Base-by-base conservation (phyloP, 2,888 invertebrate species). In the Nasonia oneida region DNA sequence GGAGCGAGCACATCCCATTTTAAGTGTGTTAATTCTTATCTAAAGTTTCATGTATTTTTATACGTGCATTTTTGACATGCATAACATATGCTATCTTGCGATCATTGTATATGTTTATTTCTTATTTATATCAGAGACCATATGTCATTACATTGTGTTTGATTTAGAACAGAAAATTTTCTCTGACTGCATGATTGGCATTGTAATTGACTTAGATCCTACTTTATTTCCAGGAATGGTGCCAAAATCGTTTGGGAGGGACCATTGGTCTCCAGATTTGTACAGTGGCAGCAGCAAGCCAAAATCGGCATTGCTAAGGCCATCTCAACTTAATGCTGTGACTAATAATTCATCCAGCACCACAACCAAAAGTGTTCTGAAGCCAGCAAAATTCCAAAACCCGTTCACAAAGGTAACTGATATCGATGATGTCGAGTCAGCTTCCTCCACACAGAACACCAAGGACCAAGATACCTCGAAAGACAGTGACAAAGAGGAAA, bases 381-480 rank as follows among this genome's bases (percentile, higher is more conserved):
- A 92, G 76, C 91, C 92, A 3, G 89, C 92, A 5, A 92, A 91
- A 84, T 90, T 92, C 83, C 90, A 90, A 15, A 93, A 92, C 89
- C 92, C 93, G 0, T 93, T 92, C 74, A 85, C 88, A 6, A 93
- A 92, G 88, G 80, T 89, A 1, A 77, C 83, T 2, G 90, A 86
- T 2, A 15, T 81, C 2, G 80, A 81, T 4, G 89, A 89, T 4
- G 86, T 78, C 23, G 89, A 89, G 5, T 10, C 87, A 75, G 3
- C 87, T 81, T 15, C 64, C 84, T 2, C 61, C 2, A 81, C 71
- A 5, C 88, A 89, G 23, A 87, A 74, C 23, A 88, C 84, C 29
- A 89, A 89, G 57, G 88, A 87, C 0, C 37, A 86, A 2, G 88
- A 88, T 8, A 74, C 15, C 1, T 81, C 88, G 47, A 84, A 88